A percentile compares a stretch with the other conserved stretches of the same genome.
Conservation (phyloP, 2,113 vertebrate genomes). For the Heterocephalus glaber region DNA sequence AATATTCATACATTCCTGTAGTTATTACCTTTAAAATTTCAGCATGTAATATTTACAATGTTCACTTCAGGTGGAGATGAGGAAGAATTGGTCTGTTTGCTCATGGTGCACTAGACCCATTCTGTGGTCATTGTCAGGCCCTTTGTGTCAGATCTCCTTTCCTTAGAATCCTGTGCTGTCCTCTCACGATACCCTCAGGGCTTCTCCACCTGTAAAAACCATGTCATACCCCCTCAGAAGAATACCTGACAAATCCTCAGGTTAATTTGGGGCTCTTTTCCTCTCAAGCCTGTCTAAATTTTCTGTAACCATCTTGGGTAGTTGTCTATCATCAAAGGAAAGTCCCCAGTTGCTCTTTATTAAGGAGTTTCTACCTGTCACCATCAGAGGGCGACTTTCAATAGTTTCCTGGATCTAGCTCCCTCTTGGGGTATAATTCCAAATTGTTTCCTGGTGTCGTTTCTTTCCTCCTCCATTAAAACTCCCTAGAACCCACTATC, state of each 20-base stretch:
- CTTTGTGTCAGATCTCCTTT: not conserved
- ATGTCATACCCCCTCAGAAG: not conserved
- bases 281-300: not conserved
- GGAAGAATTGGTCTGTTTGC: not conserved
- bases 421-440: conserved; percentile 68
- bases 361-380: conserved; percentile 60
- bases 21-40: conserved; percentile 11
- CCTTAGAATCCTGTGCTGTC: not conserved
- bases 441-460: conserved; percentile 46
- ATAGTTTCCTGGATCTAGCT: conserved; percentile 67
- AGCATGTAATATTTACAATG: not conserved
- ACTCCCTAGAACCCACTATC: not conserved
- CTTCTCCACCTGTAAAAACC: not conserved
- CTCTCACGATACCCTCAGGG: not conserved
- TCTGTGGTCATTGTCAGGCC: not conserved
- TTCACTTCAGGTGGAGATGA: not conserved
- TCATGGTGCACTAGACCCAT: not conserved
- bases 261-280: not conserved
- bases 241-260: not conserved
- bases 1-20: not conserved
- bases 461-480: conserved; percentile 54
- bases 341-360: not conserved
- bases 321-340: not conserved
- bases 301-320: not conserved
- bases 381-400: conserved; percentile 78